phyloP scores from a whole-genome alignment of 2,888 invertebrate genomes.

The Taphrorychus bicolor region DNA sequence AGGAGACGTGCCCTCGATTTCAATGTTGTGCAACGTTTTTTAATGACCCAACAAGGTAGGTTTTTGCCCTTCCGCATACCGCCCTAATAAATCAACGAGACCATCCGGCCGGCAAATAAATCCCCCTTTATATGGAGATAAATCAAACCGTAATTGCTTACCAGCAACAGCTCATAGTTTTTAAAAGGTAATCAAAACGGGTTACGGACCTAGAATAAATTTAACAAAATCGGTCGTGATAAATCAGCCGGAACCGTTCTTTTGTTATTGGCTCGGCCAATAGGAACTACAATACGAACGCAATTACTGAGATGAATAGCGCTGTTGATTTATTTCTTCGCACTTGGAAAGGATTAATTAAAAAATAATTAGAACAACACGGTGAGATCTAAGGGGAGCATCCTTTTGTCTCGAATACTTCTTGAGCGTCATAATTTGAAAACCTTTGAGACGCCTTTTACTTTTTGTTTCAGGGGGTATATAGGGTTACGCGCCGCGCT shows the following conservation, averaged over 20 bases:
- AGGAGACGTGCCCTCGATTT: background rate
- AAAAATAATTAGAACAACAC: conserved; percentile 11
- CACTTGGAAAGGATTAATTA: conserved; percentile 10
- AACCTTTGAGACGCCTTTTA: background rate
- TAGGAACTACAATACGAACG: conserved; percentile 21
- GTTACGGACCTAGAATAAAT: conserved; percentile 17
- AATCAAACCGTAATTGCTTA: conserved; percentile 19
- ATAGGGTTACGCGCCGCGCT: too few species aligned
- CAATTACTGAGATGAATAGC: conserved; percentile 17
- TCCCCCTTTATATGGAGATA: conserved; percentile 7
- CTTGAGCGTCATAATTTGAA: background rate
- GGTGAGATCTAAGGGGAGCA: background rate
- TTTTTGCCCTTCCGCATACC: background rate
- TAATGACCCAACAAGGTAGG: conserved; percentile 1
- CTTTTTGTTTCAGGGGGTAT: background rate
- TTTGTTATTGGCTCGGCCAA: conserved; percentile 14
- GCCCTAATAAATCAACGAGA: conserved; percentile 9
- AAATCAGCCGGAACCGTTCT: conserved; percentile 10
- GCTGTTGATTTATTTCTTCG: conserved; percentile 15
- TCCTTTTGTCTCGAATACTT: background rate
- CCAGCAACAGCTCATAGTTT: conserved; percentile 23
- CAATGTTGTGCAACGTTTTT: conserved; percentile 1
- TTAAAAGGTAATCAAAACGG: conserved; percentile 22
- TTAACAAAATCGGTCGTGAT: conserved; percentile 23
- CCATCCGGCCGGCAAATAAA: conserved; percentile 5